Percentiles rank a stretch among this genome's conserved stretches.
phyloP scores from a whole-genome alignment of 2,888 invertebrate genomes.

The Plagiodera versicolora region DNA sequence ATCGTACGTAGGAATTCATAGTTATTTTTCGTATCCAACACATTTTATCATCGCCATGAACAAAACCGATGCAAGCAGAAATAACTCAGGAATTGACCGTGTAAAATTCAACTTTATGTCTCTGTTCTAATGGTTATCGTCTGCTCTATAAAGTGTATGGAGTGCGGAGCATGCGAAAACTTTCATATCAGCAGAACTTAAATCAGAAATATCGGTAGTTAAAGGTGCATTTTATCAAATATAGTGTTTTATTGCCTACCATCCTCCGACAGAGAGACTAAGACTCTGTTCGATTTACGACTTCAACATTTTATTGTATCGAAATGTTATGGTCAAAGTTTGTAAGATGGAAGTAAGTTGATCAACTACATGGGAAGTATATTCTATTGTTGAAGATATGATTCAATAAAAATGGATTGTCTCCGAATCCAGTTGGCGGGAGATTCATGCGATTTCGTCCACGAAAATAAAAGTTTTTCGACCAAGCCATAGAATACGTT shows the following conservation, averaged over 20 bases:
- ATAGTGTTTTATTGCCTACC: conserved; percentile 45
- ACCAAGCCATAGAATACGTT: background rate
- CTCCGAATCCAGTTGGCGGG: too few relatives aligned
- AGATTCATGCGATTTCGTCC: background rate
- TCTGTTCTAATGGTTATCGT: conserved; percentile 35
- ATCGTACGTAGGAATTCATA: too few relatives aligned
- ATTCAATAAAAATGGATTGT: background rate
- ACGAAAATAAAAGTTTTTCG: background rate
- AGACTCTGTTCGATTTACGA: conserved; percentile 5
- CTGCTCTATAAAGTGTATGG: conserved; percentile 36
- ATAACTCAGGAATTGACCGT: conserved; percentile 28
- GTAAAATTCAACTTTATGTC: conserved; percentile 31
- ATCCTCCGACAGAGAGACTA: conserved; percentile 40
- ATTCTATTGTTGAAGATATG: background rate
- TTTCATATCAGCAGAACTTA: conserved; percentile 49
- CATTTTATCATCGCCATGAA: too few relatives aligned
- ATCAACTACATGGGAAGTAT: background rate
- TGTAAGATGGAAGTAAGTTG: background rate
- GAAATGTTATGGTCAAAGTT: background rate
- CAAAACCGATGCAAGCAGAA: conserved; percentile 5
- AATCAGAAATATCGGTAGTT: conserved; percentile 47
- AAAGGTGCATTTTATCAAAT: conserved; percentile 48
- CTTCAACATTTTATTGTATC: background rate
- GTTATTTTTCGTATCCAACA: too few relatives aligned
- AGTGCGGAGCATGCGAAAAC: conserved; percentile 41